These are phyloP conservation scores for Staurois parvus DNA, from an alignment of 2,797 vertebrate species.

Conservation along the genomic window DNA sequence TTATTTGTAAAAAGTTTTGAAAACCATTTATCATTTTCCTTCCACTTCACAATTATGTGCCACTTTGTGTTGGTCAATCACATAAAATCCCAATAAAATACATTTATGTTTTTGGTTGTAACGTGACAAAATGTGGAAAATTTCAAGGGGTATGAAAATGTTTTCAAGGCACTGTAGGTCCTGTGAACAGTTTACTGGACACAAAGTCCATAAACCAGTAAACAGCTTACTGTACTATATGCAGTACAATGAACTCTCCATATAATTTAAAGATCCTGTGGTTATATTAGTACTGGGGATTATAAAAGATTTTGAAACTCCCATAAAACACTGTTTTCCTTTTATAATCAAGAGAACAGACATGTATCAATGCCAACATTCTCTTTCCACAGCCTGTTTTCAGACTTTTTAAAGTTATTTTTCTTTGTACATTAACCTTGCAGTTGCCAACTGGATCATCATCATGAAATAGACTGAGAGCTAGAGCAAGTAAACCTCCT, in stretches of 20 bases:
- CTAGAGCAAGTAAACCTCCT: neutral
- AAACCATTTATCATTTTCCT: too few relatives aligned
- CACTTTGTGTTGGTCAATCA: too few relatives aligned
- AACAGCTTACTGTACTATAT: neutral
- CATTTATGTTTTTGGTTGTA: too few relatives aligned
- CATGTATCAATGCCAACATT: constrained; percentile 11
- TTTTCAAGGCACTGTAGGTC: too few relatives aligned
- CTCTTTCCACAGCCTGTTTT: constrained; percentile 3
- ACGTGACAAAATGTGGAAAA: too few relatives aligned
- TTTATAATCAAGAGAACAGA: constrained; percentile 17
- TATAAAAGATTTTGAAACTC: constrained; percentile 22
- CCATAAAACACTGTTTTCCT: constrained; percentile 8
- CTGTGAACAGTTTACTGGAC: too few relatives aligned
- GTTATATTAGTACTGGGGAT: neutral
- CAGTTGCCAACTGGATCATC: constrained; percentile 9
- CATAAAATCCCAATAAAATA: too few relatives aligned
- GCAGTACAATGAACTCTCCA: neutral
- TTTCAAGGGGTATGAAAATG: too few relatives aligned
- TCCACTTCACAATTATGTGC: too few relatives aligned
- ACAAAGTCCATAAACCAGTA: neutral
- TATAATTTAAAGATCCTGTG: neutral
- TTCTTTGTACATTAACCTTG: constrained; percentile 19
- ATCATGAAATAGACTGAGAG: neutral
- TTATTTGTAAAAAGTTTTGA: too few relatives aligned
- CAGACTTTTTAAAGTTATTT: neutral